Conservation (phyloP, 2,888 invertebrate genomes). For the Catocala nupta region DNA sequence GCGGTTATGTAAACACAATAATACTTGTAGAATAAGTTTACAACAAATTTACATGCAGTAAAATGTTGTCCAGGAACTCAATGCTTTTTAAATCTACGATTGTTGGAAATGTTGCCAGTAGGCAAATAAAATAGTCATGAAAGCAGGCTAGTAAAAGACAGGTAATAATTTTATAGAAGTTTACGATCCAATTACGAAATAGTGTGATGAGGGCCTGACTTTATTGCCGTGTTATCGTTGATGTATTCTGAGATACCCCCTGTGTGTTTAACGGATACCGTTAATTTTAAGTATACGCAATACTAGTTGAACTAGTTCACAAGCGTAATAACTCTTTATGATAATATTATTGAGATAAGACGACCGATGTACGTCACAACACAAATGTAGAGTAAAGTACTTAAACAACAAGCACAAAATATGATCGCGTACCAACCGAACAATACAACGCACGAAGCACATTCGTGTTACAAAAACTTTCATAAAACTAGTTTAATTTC, state of each 20-base stretch:
- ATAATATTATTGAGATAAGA: slow-evolving; percentile 43
- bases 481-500: slow-evolving; percentile 39
- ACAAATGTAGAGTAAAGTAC: slow-evolving; percentile 18
- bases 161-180: slow-evolving; percentile 66
- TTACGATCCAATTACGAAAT: slow-evolving; percentile 71
- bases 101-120: slow-evolving; percentile 55
- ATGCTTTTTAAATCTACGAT: slow-evolving; percentile 35
- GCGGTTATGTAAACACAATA: slow-evolving; percentile 34
- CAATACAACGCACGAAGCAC: slow-evolving; percentile 22
- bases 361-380: slow-evolving; percentile 14
- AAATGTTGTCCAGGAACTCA: slow-evolving; percentile 37
- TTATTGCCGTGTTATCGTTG: slow-evolving; percentile 62
- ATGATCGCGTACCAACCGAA: slow-evolving; percentile 16
- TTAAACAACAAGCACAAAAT: slow-evolving; percentile 29
- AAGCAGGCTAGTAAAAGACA: slow-evolving; percentile 58
- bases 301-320: slow-evolving; percentile 27
- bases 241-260: slow-evolving; percentile 53
- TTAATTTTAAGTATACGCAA: slow-evolving; percentile 50
- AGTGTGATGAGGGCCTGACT: slow-evolving; percentile 66
- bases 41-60: slow-evolving; percentile 44
- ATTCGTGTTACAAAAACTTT: slow-evolving; percentile 32
- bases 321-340: slow-evolving; percentile 38
- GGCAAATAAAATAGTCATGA: slow-evolving; percentile 63
- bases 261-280: slow-evolving; percentile 41
- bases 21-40: slow-evolving; percentile 31